These are phyloP conservation scores for Eurystomus gularis DNA, from an alignment of 2,113 vertebrate species.

Conservation along the genomic window DNA sequence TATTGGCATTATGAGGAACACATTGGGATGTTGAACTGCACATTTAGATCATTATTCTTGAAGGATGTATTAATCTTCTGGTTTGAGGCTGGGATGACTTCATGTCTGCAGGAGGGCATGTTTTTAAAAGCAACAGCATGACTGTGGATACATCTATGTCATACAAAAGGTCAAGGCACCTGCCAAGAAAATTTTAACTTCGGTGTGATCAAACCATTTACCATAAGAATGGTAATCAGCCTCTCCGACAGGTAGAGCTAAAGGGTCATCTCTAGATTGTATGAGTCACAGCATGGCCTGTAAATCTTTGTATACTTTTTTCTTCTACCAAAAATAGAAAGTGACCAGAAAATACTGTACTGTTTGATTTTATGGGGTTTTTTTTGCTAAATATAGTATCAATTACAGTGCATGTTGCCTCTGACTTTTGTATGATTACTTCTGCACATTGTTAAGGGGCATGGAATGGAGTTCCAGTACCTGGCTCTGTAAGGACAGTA, in stretches of 20 bases:
- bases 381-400: neutral
- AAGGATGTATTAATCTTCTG: neutral
- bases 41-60: neutral
- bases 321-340: neutral
- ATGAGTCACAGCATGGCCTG: neutral
- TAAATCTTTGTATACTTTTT: neutral
- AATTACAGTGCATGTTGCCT: neutral
- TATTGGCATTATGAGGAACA: neutral
- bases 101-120: neutral
- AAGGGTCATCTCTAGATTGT: neutral
- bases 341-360: neutral
- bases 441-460: accelerated
- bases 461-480: neutral
- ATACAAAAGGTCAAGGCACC: neutral
- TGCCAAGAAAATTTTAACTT: neutral
- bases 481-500: neutral
- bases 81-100: neutral
- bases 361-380: neutral
- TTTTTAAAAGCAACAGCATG: neutral
- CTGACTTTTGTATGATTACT: neutral
- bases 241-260: neutral
- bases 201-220: neutral
- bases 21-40: neutral
- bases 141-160: neutral
- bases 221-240: neutral